Evolutionary conservation across 2,888 invertebrate species (phyloP), one percentile per base, ranked within the genome.

Genomic region (Hylaea fasciaria): DNA sequence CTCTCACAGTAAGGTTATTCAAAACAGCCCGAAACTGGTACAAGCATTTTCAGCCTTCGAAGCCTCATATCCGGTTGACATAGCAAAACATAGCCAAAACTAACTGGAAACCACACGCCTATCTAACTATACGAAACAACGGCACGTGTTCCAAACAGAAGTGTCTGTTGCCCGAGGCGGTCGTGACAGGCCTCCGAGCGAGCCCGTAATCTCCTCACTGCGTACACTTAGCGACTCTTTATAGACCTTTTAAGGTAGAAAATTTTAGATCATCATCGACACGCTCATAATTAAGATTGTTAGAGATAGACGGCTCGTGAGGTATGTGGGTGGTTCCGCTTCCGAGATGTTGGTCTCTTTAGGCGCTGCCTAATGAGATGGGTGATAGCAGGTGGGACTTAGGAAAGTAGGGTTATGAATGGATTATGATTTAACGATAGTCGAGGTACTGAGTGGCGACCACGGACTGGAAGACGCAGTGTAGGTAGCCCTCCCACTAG

Each of bases 261-360:
- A 90, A 85, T 91, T 90, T 87, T 80, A 91, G 92, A 91, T 91
- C 89, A 89, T 90, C 88, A 91, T 91, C 90, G 80, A 85, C 92
- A 91, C 91, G 92, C 82, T 90, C 84, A 89, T 90, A 92, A 92
- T 92, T 91, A 92, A 92, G 92, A 92, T 92, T 76, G 66, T 68
- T 73, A 73, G 66, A 68, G 92, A 92, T 92, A 87, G 81, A 67
- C 32, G 66, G 69, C 72, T 90, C 91, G 91, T 91, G 91, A 91
- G 80, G 81, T 77, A 86, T 81, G 91, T 91, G 89, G 91, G 91
- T 84, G 89, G 89, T 86, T 88, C 88, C 90, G 82, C 89, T 90
- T 90, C 89, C 90, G 90, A 86, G 83, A 82, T 82, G 87, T 88
- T 86, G 87, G 87, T 86, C 87, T 74, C 68, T 71, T 80, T 77